These are phyloP conservation scores for Mythimna lalbum DNA, from an alignment of 2,888 invertebrate species.

Conservation along the genomic window DNA sequence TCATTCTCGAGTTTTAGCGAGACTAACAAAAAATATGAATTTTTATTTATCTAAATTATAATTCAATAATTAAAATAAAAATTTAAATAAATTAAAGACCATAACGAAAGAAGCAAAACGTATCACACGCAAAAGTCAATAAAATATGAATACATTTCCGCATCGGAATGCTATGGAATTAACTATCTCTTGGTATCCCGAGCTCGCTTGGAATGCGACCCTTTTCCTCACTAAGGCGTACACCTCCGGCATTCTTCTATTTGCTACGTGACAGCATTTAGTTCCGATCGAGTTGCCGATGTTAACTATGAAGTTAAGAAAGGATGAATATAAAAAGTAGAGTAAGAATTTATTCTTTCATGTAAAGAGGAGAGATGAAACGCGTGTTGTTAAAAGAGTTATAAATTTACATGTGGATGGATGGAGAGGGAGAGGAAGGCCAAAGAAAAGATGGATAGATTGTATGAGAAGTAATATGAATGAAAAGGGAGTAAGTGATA, in stretches of 20 bases:
- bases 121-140: constrained; percentile 16
- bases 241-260: constrained; percentile 63
- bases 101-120: not conserved
- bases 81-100: too few species aligned
- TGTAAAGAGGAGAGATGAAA: too few species aligned
- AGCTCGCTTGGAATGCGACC: constrained; percentile 60
- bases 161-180: constrained; percentile 51
- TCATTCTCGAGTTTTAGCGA: too few species aligned
- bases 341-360: constrained; percentile 31
- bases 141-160: constrained; percentile 55
- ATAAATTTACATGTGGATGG: too few species aligned
- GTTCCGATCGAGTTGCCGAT: constrained; percentile 46
- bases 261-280: constrained; percentile 61
- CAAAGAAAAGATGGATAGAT: too few species aligned
- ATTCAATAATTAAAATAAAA: too few species aligned
- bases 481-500: too few species aligned
- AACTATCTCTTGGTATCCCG: constrained; percentile 48
- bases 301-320: constrained; percentile 50
- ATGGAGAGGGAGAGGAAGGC: too few species aligned
- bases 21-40: too few species aligned
- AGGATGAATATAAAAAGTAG: constrained; percentile 50
- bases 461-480: too few species aligned
- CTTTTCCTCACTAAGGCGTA: constrained; percentile 53
- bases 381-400: too few species aligned
- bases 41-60: too few species aligned